phyloP scores from a whole-genome alignment of 2,113 vertebrate genomes.

The Elephas maximus region DNA sequence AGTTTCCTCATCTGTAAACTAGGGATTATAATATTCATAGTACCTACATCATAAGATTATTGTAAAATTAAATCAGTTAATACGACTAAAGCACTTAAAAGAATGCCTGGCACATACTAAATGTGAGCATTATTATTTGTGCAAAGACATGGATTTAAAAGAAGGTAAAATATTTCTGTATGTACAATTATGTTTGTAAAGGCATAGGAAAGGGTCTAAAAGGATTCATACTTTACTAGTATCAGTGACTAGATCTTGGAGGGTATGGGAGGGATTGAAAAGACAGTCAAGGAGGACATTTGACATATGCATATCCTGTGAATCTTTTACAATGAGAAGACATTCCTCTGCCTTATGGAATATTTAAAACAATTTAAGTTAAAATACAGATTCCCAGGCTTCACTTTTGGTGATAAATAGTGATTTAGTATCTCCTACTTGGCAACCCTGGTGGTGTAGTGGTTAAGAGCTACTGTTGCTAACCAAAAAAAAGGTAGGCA shows the following conservation, averaged over 20 bases:
- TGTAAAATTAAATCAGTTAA: too few relatives aligned
- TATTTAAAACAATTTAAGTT: background rate
- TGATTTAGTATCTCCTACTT: background rate
- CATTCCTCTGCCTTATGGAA: background rate
- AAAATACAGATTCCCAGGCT: background rate
- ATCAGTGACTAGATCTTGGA: background rate
- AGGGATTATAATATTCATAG: background rate
- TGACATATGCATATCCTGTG: background rate
- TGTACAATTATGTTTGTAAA: background rate
- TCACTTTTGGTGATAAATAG: background rate
- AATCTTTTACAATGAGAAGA: background rate
- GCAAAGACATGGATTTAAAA: background rate
- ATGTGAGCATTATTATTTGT: background rate
- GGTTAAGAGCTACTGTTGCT: too few relatives aligned
- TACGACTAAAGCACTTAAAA: background rate
- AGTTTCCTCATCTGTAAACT: conserved; percentile 6
- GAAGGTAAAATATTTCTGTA: background rate
- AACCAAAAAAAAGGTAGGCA: too few relatives aligned
- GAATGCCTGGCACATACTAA: background rate
- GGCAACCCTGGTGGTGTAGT: background rate
- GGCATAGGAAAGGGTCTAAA: conserved; percentile 18
- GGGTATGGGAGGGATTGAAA: background rate
- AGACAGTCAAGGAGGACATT: background rate
- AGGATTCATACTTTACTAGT: background rate
- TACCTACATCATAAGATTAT: background rate